These are phyloP conservation scores for Copidosoma aretas DNA, from an alignment of 2,888 invertebrate species.

Conservation along the genomic window DNA sequence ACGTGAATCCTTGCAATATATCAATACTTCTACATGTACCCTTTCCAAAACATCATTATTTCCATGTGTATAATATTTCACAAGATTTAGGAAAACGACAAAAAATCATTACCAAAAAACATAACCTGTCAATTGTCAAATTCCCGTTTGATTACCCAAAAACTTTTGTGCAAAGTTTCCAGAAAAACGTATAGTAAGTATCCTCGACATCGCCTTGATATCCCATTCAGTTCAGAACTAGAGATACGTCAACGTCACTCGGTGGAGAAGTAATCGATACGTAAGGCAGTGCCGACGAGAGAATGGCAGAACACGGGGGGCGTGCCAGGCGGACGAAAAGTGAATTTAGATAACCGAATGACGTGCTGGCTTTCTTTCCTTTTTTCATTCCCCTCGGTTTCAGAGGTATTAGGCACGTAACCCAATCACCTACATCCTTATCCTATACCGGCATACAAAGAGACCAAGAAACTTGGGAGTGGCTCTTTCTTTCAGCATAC, in stretches of 20 bases:
- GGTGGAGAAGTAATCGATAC: conserved; percentile 1
- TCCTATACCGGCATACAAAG: not conserved
- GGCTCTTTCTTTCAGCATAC: not conserved
- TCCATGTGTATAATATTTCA: no score
- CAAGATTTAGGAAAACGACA: conserved; percentile 33
- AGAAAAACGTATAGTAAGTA: conserved; percentile 3
- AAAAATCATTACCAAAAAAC: not conserved
- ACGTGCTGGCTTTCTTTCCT: conserved; percentile 48
- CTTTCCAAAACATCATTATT: no score
- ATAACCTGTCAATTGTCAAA: no score
- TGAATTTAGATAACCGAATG: conserved; percentile 55
- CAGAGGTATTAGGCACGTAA: conserved; percentile 52
- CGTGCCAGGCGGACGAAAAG: conserved; percentile 43
- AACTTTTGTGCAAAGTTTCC: not conserved
- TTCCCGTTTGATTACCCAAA: not conserved
- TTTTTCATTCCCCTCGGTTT: conserved; percentile 52
- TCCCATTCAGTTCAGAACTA: not conserved
- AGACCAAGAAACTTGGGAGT: not conserved
- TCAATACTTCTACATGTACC: no score
- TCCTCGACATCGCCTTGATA: conserved; percentile 2
- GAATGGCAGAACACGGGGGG: conserved; percentile 18
- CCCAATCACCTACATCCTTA: conserved; percentile 44
- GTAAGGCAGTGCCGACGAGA: not conserved
- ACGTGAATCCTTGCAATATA: no score
- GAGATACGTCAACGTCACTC: not conserved